Conservation (phyloP, 2,888 invertebrate genomes). For the Lepetodrilus schrolli region DNA sequence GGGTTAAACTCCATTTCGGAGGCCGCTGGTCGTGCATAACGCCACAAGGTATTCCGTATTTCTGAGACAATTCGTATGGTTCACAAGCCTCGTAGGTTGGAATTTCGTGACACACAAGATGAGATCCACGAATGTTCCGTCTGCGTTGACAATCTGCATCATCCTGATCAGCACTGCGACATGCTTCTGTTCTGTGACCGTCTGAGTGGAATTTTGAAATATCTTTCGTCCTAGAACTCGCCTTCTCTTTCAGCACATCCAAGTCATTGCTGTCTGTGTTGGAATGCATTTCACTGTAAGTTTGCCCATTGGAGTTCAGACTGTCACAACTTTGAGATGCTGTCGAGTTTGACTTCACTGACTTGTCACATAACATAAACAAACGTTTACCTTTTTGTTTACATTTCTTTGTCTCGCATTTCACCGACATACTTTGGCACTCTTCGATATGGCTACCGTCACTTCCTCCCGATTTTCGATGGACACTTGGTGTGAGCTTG, state of each 20-base stretch:
- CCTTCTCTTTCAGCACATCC: constrained; percentile 56
- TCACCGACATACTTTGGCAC: constrained; percentile 43
- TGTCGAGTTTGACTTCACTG: constrained; percentile 55
- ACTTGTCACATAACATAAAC: constrained; percentile 54
- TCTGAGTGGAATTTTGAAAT: constrained; percentile 60
- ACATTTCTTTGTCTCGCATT: constrained; percentile 50
- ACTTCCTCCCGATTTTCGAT: constrained; percentile 50
- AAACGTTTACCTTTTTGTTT: constrained; percentile 56
- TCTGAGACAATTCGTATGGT: constrained; percentile 27
- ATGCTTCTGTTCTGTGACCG: constrained; percentile 3
- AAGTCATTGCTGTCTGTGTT: constrained; percentile 59
- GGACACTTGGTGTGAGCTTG: constrained; percentile 55
- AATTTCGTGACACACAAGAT: constrained; percentile 22
- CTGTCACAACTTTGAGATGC: constrained; percentile 64
- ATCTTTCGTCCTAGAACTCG: constrained; percentile 63
- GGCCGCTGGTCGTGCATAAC: not conserved
- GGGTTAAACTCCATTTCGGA: constrained; percentile 75
- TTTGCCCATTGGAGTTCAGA: constrained; percentile 56
- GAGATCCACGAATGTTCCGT: constrained; percentile 2
- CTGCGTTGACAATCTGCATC: constrained; percentile 9
- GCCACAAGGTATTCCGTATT: constrained; percentile 10
- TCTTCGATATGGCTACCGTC: constrained; percentile 53
- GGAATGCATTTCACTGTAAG: constrained; percentile 56
- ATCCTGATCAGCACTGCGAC: constrained; percentile 20
- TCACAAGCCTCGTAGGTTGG: constrained; percentile 28